These are phyloP conservation scores for Sylvia borin DNA, from an alignment of 2,797 vertebrate genomes.

Conservation along the genomic window DNA sequence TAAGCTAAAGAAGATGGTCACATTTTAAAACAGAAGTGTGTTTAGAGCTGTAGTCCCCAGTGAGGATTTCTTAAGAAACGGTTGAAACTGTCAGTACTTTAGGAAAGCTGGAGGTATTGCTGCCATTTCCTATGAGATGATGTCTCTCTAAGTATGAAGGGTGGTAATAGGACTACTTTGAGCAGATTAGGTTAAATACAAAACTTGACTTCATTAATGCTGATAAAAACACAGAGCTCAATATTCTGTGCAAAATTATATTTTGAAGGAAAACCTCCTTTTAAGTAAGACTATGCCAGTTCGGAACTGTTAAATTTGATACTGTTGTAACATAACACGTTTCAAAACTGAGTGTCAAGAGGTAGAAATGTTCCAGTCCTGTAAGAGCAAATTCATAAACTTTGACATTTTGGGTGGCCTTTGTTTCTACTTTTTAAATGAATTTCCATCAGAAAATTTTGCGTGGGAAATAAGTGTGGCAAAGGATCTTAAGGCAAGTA, in stretches of 20 bases:
- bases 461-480: background rate
- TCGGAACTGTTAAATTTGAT: constrained; percentile 24
- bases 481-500: background rate
- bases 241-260: background rate
- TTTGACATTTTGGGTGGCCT: background rate
- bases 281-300: background rate
- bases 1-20: background rate
- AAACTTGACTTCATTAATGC: constrained; percentile 1
- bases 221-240: constrained; percentile 20
- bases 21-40: constrained; percentile 39
- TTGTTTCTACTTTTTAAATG: background rate
- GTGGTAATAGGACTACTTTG: background rate
- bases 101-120: constrained; percentile 60
- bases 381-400: background rate
- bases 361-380: constrained; percentile 4
- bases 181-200: constrained; percentile 36
- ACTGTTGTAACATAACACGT: constrained; percentile 12
- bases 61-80: constrained; percentile 63
- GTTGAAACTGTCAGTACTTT: constrained; percentile 59
- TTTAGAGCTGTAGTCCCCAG: constrained; percentile 23
- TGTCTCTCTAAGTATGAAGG: constrained; percentile 10
- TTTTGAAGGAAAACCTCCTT: constrained; percentile 19
- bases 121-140: constrained; percentile 64
- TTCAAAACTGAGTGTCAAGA: constrained; percentile 30
- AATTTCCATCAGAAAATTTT: background rate